Evolutionary conservation across 2,797 vertebrate genomes (phyloP).

Genomic region (Syndactyla subalaris): DNA sequence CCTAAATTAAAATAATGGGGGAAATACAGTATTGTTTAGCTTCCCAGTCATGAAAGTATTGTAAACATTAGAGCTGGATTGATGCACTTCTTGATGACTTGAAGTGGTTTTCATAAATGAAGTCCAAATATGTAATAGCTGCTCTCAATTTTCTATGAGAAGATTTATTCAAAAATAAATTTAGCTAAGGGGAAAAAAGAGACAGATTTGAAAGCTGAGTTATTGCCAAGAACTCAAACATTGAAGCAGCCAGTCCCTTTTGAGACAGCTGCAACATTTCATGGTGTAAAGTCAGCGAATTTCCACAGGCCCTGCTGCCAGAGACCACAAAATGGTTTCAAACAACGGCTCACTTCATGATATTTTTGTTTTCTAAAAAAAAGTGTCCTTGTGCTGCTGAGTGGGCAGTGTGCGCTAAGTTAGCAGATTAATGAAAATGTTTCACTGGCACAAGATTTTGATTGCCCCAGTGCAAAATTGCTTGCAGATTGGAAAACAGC

Average conservation of each 20-base stretch:
- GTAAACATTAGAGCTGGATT: conserved; percentile 67
- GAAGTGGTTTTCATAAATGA: conserved; percentile 71
- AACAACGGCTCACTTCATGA: conserved; percentile 90
- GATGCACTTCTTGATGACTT: conserved; percentile 72
- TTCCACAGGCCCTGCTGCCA: conserved; percentile 91
- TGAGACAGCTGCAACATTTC: conserved; percentile 95
- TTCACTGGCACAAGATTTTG: conserved; percentile 87
- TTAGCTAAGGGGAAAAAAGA: conserved; percentile 75
- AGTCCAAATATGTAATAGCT: conserved; percentile 80
- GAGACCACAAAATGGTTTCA: conserved; percentile 93
- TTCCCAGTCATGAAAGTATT: conserved; percentile 64
- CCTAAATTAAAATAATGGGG: conserved; percentile 74
- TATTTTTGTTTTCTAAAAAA: conserved; percentile 74
- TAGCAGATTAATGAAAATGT: conserved; percentile 94
- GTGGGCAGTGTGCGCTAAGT: conserved; percentile 84
- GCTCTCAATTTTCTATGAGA: conserved; percentile 79
- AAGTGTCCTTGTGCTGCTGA: conserved; percentile 80
- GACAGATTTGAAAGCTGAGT: conserved; percentile 80
- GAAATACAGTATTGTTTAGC: conserved; percentile 69
- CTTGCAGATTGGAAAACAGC: conserved; percentile 91
- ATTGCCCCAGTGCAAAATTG: conserved; percentile 88
- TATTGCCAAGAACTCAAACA: conserved; percentile 79
- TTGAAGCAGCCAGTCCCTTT: conserved; percentile 79
- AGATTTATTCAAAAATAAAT: conserved; percentile 84
- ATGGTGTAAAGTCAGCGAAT: conserved; percentile 92